Conservation (phyloP, 2,113 vertebrate genomes). For the Sander vitreus region DNA sequence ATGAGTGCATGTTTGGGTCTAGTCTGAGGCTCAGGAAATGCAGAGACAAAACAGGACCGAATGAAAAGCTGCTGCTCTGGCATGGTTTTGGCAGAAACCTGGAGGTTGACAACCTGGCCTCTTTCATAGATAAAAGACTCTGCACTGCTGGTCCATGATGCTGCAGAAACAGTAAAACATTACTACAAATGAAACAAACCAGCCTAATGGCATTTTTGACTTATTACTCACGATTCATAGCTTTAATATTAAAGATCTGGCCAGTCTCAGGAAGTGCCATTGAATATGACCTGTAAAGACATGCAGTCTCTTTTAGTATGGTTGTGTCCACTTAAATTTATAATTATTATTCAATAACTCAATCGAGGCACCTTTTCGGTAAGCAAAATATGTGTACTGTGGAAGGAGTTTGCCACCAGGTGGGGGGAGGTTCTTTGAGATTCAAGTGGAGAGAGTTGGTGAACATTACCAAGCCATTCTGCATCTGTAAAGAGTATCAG, state of each 20-base stretch:
- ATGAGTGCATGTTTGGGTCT: conserved; percentile 59
- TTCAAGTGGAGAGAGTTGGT: conserved; percentile 66
- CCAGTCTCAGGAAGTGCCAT: neutral
- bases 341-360: accelerated
- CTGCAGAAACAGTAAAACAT: conserved; percentile 33
- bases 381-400: conserved; percentile 59
- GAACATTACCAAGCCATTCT: conserved; percentile 53
- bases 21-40: conserved; percentile 53
- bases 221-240: conserved; percentile 72
- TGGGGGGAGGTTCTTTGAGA: neutral
- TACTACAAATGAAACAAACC: accelerated
- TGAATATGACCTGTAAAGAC: conserved; percentile 33
- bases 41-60: conserved; percentile 72
- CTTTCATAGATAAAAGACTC: conserved; percentile 63
- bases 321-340: accelerated
- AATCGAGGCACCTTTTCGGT: conserved; percentile 43
- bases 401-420: conserved; percentile 36
- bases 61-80: conserved; percentile 68
- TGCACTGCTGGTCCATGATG: conserved; percentile 61
- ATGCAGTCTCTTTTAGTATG: neutral
- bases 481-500: conserved; percentile 39
- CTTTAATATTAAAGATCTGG: conserved; percentile 48
- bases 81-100: conserved; percentile 56
- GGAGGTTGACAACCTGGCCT: conserved; percentile 67
- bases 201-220: accelerated